Base-by-base conservation (phyloP, 2,888 invertebrate genomes). In the Chaitophorus viminalis region DNA sequence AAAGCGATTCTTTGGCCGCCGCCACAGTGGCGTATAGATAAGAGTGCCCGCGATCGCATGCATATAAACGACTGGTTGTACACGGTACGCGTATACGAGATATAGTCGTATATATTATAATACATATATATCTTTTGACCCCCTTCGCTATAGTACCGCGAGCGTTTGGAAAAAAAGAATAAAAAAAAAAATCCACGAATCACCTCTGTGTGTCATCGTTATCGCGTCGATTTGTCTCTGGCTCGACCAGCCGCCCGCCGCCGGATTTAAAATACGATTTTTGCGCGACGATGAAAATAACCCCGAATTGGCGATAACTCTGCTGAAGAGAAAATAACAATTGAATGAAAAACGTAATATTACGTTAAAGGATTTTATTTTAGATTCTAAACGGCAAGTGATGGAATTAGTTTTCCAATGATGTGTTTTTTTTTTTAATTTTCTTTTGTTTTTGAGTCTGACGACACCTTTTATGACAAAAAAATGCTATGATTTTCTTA, bases 211-310 rank as follows among this genome's bases (percentile, higher is more conserved):
- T 33, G 11, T 11, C 25, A 77, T 36, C 78, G 85, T 85, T 85
- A 85, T 85, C 85, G 77, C 70, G 85, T 70, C 76, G 85, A 85
- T 85, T 85, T 78, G 85, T 85, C 85, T 46, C 36, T 21, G 25
- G 79, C 77, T 31, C 18, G 21, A 11, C 18, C 33, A 54, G 39
- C 29, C 68, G 81, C n/a, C 9, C 36, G 52, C 25, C 60, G 65
- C 36, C 65, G 9, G 65, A 81, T 1, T 60, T 60, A 21, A 25
- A 60, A 60, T 46, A 14, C 54, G 33, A n/a, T 81, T 68, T 29
- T 60, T 60, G 60, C 60, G 21, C 60, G 60, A 25, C 60, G 60
- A 25, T 4, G 25, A 60, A 60, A 46, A 46, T 46, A 46, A 14
- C 14, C 14, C 8, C 46, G 46, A 46, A 14, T 46, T 46, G 46